Percentiles rank a stretch among this genome's conserved stretches.
Conservation (phyloP, 1,140 invertebrate genomes). For the Lutraria rhynchaena region DNA sequence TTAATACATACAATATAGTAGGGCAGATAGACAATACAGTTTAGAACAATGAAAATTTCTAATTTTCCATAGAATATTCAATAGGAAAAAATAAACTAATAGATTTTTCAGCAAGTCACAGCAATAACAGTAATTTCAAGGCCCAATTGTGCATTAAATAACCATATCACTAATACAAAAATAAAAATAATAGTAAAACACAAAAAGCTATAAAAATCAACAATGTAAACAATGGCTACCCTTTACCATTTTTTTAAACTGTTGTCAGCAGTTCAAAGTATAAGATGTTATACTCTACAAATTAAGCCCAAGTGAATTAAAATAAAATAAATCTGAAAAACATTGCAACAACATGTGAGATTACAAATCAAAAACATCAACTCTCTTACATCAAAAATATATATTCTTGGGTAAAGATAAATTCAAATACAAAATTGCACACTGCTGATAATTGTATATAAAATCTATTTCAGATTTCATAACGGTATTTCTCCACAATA, state of each 20-base stretch:
- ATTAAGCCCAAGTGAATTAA: neutral
- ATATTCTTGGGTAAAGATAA: too few species aligned
- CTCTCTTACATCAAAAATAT: too few species aligned
- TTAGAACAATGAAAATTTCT: too few species aligned
- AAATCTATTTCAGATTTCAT: too few species aligned
- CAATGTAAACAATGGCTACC: conserved; percentile 35
- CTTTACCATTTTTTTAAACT: conserved; percentile 25
- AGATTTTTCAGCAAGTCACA: too few species aligned
- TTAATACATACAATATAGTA: too few species aligned
- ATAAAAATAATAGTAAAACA: conserved; percentile 18
- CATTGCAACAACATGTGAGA: conserved; percentile 45
- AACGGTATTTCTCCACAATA: too few species aligned
- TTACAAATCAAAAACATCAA: conserved; percentile 29
- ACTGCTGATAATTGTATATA: too few species aligned
- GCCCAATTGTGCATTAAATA: conserved; percentile 1
- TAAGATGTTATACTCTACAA: conserved; percentile 10
- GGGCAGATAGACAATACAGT: too few species aligned
- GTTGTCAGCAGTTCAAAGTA: conserved; percentile 31
- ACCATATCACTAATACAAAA: neutral
- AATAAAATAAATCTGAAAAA: conserved; percentile 42
- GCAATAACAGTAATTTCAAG: neutral
- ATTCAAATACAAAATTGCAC: too few species aligned
- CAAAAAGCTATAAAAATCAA: conserved; percentile 20
- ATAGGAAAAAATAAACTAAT: too few species aligned
- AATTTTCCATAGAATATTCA: too few species aligned